Conservation (phyloP, 1,140 invertebrate species). For the Mactra quadrangularis region DNA sequence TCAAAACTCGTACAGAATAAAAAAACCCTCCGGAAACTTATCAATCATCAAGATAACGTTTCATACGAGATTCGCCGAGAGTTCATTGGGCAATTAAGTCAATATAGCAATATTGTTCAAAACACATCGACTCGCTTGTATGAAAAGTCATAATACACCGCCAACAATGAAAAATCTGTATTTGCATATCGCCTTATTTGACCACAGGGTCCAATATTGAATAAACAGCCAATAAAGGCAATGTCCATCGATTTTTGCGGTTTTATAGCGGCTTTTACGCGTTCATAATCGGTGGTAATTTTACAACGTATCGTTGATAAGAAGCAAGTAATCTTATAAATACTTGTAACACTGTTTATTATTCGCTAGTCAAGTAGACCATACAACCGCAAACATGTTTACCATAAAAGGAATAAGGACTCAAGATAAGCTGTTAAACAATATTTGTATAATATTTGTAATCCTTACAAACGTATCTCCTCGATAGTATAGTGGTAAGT, state of each 20-base stretch:
- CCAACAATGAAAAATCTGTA: conserved; percentile 20
- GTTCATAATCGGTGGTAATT: conserved; percentile 29
- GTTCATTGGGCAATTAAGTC: too few relatives aligned
- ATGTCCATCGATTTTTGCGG: conserved; percentile 26
- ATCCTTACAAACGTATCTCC: not conserved
- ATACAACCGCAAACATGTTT: not conserved
- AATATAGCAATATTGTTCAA: too few relatives aligned
- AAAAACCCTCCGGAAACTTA: too few relatives aligned
- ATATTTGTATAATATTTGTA: too few relatives aligned
- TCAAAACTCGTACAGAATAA: too few relatives aligned
- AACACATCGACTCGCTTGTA: too few relatives aligned
- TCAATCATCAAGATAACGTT: too few relatives aligned
- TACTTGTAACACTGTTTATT: not conserved
- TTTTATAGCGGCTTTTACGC: not conserved
- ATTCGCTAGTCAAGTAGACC: not conserved
- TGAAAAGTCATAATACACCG: conserved; percentile 16
- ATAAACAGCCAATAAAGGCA: conserved; percentile 27
- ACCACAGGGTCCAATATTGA: conserved; percentile 1
- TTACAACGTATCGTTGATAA: conserved; percentile 12
- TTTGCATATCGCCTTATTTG: conserved; percentile 28
- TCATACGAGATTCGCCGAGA: too few relatives aligned
- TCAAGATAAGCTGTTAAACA: too few relatives aligned
- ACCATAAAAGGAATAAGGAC: too few relatives aligned
- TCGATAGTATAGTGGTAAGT: conserved; percentile 85
- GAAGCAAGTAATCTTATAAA: conserved; percentile 18